phyloP scores from a whole-genome alignment of 2,113 vertebrate species.

The Ciconia stormi region DNA sequence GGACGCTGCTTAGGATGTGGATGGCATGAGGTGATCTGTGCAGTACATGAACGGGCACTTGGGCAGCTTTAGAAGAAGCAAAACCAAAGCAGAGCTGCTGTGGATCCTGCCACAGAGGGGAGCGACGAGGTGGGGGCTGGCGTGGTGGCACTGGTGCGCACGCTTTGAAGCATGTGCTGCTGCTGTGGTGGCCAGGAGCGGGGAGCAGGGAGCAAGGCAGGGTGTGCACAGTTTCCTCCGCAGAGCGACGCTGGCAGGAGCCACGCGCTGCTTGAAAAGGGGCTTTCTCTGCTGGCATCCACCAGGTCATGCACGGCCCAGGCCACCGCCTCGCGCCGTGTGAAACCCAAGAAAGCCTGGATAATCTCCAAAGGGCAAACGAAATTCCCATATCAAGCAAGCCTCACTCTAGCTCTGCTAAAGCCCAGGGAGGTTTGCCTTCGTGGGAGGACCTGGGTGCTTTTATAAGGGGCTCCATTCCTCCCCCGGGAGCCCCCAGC shows the following conservation, averaged over 20 bases:
- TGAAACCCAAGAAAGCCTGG: slow-evolving; percentile 62
- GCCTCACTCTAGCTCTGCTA: not conserved
- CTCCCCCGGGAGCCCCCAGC: not conserved
- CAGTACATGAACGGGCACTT: accelerated
- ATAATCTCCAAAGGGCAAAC: slow-evolving; percentile 24
- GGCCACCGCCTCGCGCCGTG: not conserved
- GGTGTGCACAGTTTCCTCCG: not conserved
- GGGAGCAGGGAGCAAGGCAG: not conserved
- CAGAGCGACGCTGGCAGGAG: not conserved
- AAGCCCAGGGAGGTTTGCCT: slow-evolving; percentile 14
- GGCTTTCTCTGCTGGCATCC: slow-evolving; percentile 2
- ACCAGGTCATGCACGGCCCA: not conserved
- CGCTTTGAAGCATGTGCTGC: accelerated
- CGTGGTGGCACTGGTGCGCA: accelerated
- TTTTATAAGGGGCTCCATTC: slow-evolving; percentile 54
- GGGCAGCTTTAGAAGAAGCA: not conserved
- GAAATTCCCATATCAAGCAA: slow-evolving; percentile 48
- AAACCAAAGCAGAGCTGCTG: not conserved
- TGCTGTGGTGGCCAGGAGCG: accelerated
- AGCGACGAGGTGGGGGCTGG: too few species aligned
- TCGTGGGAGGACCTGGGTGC: not conserved
- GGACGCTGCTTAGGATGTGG: not conserved
- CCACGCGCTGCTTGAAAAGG: not conserved
- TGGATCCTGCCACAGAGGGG: accelerated
- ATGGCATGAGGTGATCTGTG: accelerated